phyloP scores from a whole-genome alignment of 2,888 invertebrate genomes.

The Dryococelus australis region DNA sequence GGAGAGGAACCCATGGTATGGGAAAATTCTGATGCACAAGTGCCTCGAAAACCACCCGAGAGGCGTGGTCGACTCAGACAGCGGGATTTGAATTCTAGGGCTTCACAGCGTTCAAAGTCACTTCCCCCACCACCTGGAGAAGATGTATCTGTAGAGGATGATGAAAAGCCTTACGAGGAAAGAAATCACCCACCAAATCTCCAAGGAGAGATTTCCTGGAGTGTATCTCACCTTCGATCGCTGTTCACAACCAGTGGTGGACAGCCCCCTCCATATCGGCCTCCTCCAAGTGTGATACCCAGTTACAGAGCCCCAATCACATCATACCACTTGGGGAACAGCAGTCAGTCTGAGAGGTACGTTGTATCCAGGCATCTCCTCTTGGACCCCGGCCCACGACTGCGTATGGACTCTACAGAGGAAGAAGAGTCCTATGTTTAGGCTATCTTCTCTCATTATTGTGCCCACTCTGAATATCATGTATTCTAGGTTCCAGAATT shows the following conservation, averaged over 20 bases:
- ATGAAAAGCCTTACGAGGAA: constrained; percentile 27
- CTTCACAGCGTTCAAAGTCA: constrained; percentile 50
- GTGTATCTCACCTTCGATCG: constrained; percentile 53
- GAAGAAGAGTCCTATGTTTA: constrained; percentile 56
- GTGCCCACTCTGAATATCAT: neutral
- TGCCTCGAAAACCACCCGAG: constrained; percentile 44
- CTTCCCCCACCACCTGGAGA: constrained; percentile 48
- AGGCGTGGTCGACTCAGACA: constrained; percentile 52
- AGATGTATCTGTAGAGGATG: constrained; percentile 39
- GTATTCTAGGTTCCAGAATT: neutral
- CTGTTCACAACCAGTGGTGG: constrained; percentile 47
- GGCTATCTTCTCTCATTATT: neutral
- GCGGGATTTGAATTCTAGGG: constrained; percentile 49
- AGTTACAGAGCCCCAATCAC: constrained; percentile 54
- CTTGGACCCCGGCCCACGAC: constrained; percentile 28
- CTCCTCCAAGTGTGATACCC: constrained; percentile 50
- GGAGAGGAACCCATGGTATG: constrained; percentile 39
- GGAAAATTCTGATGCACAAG: constrained; percentile 34
- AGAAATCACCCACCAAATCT: constrained; percentile 25
- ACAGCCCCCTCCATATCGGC: constrained; percentile 52
- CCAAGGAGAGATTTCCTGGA: constrained; percentile 54
- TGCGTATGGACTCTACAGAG: constrained; percentile 43
- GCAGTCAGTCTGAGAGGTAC: constrained; percentile 51
- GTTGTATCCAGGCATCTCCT: constrained; percentile 43
- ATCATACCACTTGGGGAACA: constrained; percentile 54